Evolutionary conservation across 2,113 vertebrate genomes (phyloP), one percentile per base, ranked within the genome.

Genomic region (Chroicocephalus ridibundus): DNA sequence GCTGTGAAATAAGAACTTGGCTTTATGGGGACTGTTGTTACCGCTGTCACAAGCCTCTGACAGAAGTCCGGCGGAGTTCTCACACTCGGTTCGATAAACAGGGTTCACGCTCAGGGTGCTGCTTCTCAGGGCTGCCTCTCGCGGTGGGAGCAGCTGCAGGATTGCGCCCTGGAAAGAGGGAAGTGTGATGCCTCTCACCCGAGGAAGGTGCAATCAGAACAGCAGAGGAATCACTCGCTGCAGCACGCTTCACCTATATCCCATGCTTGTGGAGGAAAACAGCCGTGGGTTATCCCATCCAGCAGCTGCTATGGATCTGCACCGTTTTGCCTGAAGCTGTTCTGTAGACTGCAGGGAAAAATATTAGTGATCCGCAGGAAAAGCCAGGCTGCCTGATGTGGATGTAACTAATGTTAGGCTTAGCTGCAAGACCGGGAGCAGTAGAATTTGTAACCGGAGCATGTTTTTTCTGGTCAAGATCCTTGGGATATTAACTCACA

Each of bases 391-490:
- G 36, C 38, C 51, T 66, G 71, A 47, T 2, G 3, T 46, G 46
- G 78, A 65, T 58, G 19, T 62, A 69, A 76, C 0, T 62, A 69
- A 76, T 0, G 0, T 77, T 54, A 77, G 70, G 57, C 62, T 93
- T 85, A 76, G 83, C 32, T 15, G 2, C 66, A 91, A 90, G 58
- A 76, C n/a, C 3, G 2, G 64, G 70, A 95, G 54, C 15, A 1
- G 79, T 5, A 81, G 93, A 70, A 83, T 74, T 85, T 80, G 84
- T 87, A 90, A 85, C 55, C 5, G 0, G 51, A 90, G 51, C 91
- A 47, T 74, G 64, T 83, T 90, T 82, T 84, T 95, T 85, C 81
- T 93, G 58, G 29, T 96, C 38, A 12, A 26, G 61, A 55, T 96
- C 66, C 58, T 82, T 80, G 91, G 70, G 58, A 82, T 90, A 89